Evolutionary conservation across 2,113 vertebrate genomes (phyloP), one percentile per base, ranked within the genome.

Genomic region (Plotosus lineatus): DNA sequence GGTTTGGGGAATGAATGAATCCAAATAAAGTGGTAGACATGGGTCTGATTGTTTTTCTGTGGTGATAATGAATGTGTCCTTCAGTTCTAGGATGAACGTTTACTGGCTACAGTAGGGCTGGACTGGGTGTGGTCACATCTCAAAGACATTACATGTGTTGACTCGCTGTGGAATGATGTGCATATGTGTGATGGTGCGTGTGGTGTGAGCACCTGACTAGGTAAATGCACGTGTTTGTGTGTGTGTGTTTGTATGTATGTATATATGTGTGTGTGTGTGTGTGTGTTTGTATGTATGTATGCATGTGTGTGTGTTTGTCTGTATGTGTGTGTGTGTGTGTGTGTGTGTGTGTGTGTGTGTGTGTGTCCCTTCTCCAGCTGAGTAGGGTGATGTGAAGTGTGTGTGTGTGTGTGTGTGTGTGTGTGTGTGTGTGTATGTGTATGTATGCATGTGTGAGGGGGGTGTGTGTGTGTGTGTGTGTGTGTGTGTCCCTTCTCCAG

Each of bases 21-120:
- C 89, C 88, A 90, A 91, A 89, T 91, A 91, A 91, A 90, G 85
- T 86, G 86, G 86, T 78, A 87, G 89, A 85, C 90, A 82, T 90
- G 11, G 60, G 44, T 31, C 31, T 79, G 48, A 46, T 83, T 53
- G 40, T 65, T 51, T 21, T 44, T 33, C 68, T 81, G 72, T 85
- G 69, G 81, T 89, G 58, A 61, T 60, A 61, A 63, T 80, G 76
- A 86, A 44, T 81, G 71, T 84, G 75, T 72, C 88, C 75, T 83
- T 82, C 75, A 82, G 65, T 80, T 85, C 36, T 44, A 77, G 77
- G 87, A 83, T 76, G 65, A 84, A 48, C 80, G 79, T 84, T 40
- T 76, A 61, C 82, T 72, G 36, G 46, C 69, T 81, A 80, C 23
- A 53, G 56, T 51, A 89, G 84, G 44, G 23, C 42, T 79, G 66